A percentile compares a stretch with the other conserved stretches of the same genome.
These are phyloP conservation scores for Penaeus vannamei DNA, from an alignment of 1,140 invertebrate genomes.

Conservation along the genomic window DNA sequence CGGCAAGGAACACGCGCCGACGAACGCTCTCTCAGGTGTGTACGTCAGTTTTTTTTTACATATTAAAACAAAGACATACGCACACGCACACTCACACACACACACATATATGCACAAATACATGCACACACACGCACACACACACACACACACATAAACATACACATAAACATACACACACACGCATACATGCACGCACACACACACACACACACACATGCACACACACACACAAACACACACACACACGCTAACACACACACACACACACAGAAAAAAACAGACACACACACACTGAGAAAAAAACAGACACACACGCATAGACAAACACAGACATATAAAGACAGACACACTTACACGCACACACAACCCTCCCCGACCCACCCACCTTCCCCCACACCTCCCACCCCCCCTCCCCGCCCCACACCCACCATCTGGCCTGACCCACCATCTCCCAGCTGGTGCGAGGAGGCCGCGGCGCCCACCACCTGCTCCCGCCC, in stretches of 20 bases:
- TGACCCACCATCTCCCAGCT: background rate
- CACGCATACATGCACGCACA: background rate
- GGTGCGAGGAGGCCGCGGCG: no score
- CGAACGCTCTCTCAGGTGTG: no score
- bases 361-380: background rate
- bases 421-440: background rate
- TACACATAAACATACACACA: background rate
- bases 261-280: no score
- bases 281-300: conserved; percentile 34
- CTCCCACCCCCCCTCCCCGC: background rate
- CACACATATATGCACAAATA: background rate
- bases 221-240: background rate
- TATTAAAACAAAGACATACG: no score
- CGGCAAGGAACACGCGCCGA: no score
- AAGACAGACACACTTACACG: background rate
- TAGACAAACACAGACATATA: background rate
- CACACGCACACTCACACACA: no score
- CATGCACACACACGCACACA: conserved; percentile 3
- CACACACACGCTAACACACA: no score
- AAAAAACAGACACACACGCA: background rate
- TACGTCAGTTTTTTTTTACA: no score
- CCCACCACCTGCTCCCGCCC: no score
- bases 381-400: background rate
- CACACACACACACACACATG: conserved; percentile 1
- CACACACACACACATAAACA: conserved; percentile 1